Evolutionary conservation across 1,140 invertebrate species (phyloP).

Genomic region (Reticulitermes speratus): DNA sequence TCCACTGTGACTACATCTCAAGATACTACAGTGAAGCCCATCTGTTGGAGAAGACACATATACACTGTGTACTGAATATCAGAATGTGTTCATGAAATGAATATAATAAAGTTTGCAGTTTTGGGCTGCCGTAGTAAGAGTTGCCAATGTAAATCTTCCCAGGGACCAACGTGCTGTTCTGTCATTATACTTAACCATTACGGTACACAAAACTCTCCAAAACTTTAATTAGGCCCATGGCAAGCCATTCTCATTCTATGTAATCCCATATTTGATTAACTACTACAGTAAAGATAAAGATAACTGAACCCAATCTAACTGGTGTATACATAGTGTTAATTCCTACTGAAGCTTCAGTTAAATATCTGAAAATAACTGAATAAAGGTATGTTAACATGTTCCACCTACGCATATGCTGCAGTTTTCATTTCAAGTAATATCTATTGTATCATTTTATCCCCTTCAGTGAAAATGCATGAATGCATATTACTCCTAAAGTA

Average conservation of each 20-base stretch:
- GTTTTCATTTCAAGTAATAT: background rate
- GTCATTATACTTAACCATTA: slow-evolving; percentile 1
- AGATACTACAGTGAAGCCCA: background rate
- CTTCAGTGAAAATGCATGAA: background rate
- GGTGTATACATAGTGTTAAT: background rate
- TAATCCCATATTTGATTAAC: background rate
- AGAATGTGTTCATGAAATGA: background rate
- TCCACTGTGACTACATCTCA: background rate
- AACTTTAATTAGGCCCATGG: background rate
- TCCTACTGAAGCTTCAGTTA: background rate
- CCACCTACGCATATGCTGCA: background rate
- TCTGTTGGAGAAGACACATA: background rate
- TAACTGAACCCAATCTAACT: slow-evolving; percentile 1
- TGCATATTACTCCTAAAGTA: background rate
- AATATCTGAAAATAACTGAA: background rate
- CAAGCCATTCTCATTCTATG: background rate
- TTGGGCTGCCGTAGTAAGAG: slow-evolving; percentile 27
- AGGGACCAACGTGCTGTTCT: slow-evolving; percentile 35
- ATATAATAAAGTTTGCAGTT: slow-evolving; percentile 6
- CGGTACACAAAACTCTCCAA: slow-evolving; percentile 27
- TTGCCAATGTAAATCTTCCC: slow-evolving; percentile 26
- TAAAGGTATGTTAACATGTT: background rate
- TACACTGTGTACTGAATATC: background rate
- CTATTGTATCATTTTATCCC: background rate
- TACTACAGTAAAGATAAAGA: background rate